Percentiles rank a stretch among this genome's conserved stretches.
phyloP scores from a whole-genome alignment of 2,797 vertebrate species.

The Oreochromis grahami region DNA sequence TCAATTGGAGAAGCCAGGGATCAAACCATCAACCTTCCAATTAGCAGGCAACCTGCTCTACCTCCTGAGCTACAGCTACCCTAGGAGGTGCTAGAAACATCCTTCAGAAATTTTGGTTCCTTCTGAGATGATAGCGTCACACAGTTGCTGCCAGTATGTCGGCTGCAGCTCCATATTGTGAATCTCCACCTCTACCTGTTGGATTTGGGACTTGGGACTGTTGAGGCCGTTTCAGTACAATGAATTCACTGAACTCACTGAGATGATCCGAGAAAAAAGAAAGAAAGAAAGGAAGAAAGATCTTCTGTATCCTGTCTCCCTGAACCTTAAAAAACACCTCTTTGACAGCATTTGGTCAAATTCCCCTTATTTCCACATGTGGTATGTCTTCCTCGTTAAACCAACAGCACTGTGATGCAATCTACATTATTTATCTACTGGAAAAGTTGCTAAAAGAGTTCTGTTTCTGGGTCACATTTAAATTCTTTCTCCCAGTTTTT shows the following conservation, averaged over 20 bases:
- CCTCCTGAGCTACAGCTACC: background rate
- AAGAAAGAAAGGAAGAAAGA: background rate
- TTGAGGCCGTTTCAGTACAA: background rate
- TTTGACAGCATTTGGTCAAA: background rate
- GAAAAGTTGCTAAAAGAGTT: background rate
- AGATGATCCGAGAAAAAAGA: background rate
- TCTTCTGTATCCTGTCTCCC: accelerated
- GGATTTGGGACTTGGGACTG: background rate
- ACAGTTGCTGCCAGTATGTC: background rate
- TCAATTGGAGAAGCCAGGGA: too few species aligned
- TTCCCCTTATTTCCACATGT: background rate
- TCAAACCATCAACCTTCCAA: too few species aligned
- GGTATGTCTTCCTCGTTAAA: background rate
- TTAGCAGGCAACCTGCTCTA: background rate
- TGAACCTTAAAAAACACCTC: background rate
- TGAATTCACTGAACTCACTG: background rate
- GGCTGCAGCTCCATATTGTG: background rate
- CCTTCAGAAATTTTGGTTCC: background rate
- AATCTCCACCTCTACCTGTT: background rate
- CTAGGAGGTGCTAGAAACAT: background rate
- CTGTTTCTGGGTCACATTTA: background rate
- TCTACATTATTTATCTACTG: background rate
- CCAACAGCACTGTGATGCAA: background rate
- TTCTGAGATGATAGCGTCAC: background rate
- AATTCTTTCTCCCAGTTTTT: background rate